These are phyloP conservation scores for Notothenia rossii DNA, from an alignment of 2,113 vertebrate species.

Conservation along the genomic window DNA sequence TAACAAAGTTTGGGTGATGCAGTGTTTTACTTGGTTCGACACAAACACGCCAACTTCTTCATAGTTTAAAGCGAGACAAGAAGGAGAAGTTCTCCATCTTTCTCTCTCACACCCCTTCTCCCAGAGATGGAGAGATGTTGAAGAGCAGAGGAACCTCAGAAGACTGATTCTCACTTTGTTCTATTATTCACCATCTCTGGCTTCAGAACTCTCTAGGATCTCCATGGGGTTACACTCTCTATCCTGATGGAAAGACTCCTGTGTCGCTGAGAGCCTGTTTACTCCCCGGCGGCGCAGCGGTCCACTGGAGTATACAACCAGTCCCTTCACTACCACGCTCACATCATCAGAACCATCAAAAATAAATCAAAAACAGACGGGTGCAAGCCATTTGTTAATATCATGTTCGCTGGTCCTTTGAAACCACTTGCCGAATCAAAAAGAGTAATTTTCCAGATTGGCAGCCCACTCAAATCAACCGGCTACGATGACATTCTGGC, in stretches of 20 bases:
- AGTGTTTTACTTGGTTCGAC: constrained; percentile 8
- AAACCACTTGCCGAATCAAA: constrained; percentile 51
- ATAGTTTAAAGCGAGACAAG: constrained; percentile 41
- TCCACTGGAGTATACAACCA: constrained; percentile 64
- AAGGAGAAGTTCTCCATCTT: constrained; percentile 36
- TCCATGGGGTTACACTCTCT: constrained; percentile 75
- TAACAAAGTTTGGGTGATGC: constrained; percentile 23
- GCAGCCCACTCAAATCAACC: constrained; percentile 19
- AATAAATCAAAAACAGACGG: constrained; percentile 70
- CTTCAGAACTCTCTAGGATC: constrained; percentile 83
- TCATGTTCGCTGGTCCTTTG: constrained; percentile 55
- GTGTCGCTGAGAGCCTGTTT: constrained; percentile 73
- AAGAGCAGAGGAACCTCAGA: constrained; percentile 83
- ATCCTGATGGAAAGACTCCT: constrained; percentile 75
- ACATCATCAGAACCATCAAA: constrained; percentile 70
- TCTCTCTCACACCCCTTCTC: constrained; percentile 31
- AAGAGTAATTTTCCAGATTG: constrained; percentile 29
- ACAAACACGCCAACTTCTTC: constrained; percentile 43
- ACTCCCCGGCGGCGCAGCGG: constrained; percentile 58
- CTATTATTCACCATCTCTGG: constrained; percentile 87
- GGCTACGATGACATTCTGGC: constrained; percentile 41
- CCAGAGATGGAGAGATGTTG: constrained; percentile 69
- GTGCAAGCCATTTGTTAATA: constrained; percentile 72
- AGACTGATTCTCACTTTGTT: constrained; percentile 86
- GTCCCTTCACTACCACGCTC: constrained; percentile 69